Evolutionary conservation across 2,113 vertebrate genomes (phyloP).

Genomic region (Leucosticte australis): DNA sequence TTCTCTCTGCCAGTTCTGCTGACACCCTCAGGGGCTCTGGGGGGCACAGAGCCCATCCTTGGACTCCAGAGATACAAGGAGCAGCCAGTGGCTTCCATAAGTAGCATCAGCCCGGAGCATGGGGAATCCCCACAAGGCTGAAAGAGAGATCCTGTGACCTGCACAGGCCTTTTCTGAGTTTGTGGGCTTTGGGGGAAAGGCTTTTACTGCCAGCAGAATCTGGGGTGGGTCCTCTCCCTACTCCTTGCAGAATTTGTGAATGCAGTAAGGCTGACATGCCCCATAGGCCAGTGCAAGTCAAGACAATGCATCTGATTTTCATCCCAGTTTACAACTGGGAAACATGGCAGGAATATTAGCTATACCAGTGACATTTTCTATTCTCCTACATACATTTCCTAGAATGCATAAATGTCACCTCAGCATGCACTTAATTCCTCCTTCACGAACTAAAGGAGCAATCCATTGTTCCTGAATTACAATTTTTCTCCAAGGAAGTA

Average conservation of each 20-base stretch:
- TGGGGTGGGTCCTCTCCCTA: background rate
- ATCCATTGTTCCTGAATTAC: background rate
- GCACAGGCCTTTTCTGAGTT: background rate
- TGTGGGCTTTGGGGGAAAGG: background rate
- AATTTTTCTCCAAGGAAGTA: background rate
- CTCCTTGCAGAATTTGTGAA: background rate
- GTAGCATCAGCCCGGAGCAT: fast-evolving
- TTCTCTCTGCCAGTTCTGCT: background rate
- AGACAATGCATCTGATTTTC: background rate
- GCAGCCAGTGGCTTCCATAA: fast-evolving
- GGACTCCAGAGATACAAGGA: background rate
- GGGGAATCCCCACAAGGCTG: background rate
- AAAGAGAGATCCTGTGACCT: background rate
- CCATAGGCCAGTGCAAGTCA: background rate
- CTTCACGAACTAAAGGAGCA: background rate
- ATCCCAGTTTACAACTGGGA: constrained; percentile 1
- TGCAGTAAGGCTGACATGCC: background rate
- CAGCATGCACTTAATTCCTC: constrained; percentile 6
- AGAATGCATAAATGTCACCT: constrained; percentile 17
- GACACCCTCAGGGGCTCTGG: background rate
- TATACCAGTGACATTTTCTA: constrained; percentile 15
- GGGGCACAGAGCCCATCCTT: background rate
- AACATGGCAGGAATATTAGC: background rate
- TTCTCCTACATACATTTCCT: background rate
- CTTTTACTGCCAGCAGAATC: background rate